These are phyloP conservation scores for Sarcophaga variegata DNA, from an alignment of 2,888 invertebrate genomes.

Conservation along the genomic window DNA sequence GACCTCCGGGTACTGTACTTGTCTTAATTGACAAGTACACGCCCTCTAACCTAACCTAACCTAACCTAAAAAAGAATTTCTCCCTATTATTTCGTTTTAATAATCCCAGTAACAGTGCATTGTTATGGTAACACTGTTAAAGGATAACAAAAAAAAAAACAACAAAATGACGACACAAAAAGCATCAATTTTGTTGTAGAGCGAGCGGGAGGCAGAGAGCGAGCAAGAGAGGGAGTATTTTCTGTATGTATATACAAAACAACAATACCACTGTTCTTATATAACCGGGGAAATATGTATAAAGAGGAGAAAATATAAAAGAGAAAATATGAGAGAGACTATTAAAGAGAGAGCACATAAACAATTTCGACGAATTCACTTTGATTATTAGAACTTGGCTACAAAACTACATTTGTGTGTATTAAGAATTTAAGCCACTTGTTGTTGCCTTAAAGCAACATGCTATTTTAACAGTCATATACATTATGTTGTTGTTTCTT, in stretches of 20 bases:
- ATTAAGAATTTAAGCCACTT: conserved; percentile 37
- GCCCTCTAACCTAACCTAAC: too few species aligned
- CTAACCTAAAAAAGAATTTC: too few species aligned
- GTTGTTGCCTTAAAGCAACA: conserved; percentile 35
- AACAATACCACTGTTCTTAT: neutral
- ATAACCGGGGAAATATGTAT: neutral
- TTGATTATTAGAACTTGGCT: conserved; percentile 3
- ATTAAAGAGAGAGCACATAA: neutral
- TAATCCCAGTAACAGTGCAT: too few species aligned
- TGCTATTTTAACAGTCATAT: neutral
- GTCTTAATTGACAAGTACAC: too few species aligned
- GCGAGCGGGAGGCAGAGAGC: neutral
- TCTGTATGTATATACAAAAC: neutral
- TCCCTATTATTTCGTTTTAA: too few species aligned
- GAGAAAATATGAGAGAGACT: neutral
- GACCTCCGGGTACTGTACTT: too few species aligned
- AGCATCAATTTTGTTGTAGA: neutral
- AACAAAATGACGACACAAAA: conserved; percentile 39
- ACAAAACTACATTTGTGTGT: conserved; percentile 50
- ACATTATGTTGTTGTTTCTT: neutral
- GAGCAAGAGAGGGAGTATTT: neutral
- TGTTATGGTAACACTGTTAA: too few species aligned
- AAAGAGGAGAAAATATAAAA: neutral
- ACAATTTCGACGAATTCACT: conserved; percentile 17
- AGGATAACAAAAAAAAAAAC: neutral